Base-by-base conservation (phyloP, 2,888 invertebrate species). In the Drosophila mayaguana region DNA sequence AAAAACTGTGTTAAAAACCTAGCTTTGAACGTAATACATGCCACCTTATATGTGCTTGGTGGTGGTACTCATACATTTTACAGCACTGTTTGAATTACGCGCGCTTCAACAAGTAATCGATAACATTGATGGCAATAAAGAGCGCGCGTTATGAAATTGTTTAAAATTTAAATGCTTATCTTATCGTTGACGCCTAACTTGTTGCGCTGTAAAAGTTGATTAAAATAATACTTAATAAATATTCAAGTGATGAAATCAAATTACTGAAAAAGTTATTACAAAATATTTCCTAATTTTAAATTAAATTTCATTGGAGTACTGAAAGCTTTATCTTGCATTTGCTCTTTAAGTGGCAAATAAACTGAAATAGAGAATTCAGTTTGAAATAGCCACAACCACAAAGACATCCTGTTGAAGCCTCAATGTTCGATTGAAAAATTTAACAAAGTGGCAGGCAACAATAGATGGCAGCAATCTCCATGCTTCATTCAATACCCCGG, bases 351-450 rank as follows among this genome's bases (percentile, higher is more conserved):
- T 60, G 16, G 22, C 18, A 22, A 59, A 51, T 54, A 54, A 61
- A 54, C 40, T 18, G 11, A 57, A 48, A 20, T 28, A 42, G 45
- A 40, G 48, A 69, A 78, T 72, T 77, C 64, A 61, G 70, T 80
- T 63, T 66, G 50, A 60, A 67, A 71, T 67, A 42, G 62, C 73
- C 83, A 57, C 65, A 80, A 78, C 69, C 71, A 83, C 72, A 70
- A 72, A 70, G 77, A 60, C 61, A 64, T 46, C 66, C 59, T 61
- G 65, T 34, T 18, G 72, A 73, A 82, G 70, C 83, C 83, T 59
- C 75, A 82, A 75, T 63, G 76, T 73, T 69, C 83, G 82, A 83
- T 81, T 83, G 78, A 62, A 83, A 81, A 83, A 75, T 72, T 83
- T 54, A 75, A 78, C 84, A 85, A 81, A 82, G 80, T 82, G 78